Percentiles rank a stretch among this genome's conserved stretches.
Evolutionary conservation across 1,140 invertebrate genomes (phyloP).

Genomic region (Dreissena rostriformis): DNA sequence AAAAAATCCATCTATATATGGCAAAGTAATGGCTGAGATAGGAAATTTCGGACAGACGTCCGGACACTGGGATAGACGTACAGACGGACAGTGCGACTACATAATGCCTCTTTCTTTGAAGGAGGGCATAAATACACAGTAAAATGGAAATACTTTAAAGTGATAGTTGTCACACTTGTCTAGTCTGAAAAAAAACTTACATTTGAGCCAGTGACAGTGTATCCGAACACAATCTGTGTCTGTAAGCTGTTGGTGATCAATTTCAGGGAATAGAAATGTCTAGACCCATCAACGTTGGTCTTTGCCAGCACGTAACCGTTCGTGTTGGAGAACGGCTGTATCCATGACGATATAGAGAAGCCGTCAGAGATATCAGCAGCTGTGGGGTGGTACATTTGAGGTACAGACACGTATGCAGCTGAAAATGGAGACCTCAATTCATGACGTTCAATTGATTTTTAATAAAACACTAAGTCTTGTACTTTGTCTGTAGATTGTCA

Average conservation of each 20-base stretch:
- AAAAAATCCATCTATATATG: too few relatives aligned
- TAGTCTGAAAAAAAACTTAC: conserved; percentile 28
- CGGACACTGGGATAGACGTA: too few relatives aligned
- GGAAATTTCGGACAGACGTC: too few relatives aligned
- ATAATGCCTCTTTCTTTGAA: too few relatives aligned
- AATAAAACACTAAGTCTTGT: too few relatives aligned
- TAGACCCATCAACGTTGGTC: conserved; percentile 61
- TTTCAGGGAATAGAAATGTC: conserved; percentile 67
- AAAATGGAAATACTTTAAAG: too few relatives aligned
- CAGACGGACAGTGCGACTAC: too few relatives aligned
- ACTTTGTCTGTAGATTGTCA: too few relatives aligned
- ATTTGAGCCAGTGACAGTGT: conserved; percentile 51
- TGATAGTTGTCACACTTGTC: too few relatives aligned
- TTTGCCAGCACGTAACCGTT: conserved; percentile 73
- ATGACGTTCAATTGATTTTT: too few relatives aligned
- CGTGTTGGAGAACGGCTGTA: conserved; percentile 59
- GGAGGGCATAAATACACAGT: too few relatives aligned
- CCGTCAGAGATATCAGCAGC: conserved; percentile 57
- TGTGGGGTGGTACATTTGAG: conserved; percentile 48
- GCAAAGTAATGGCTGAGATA: too few relatives aligned
- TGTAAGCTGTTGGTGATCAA: conserved; percentile 52
- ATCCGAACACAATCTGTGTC: conserved; percentile 53
- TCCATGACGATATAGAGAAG: conserved; percentile 71
- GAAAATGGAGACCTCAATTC: not conserved
- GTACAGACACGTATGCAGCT: conserved; percentile 56